Evolutionary conservation across 2,888 invertebrate species (phyloP).

Genomic region (Chelonus formosanus): DNA sequence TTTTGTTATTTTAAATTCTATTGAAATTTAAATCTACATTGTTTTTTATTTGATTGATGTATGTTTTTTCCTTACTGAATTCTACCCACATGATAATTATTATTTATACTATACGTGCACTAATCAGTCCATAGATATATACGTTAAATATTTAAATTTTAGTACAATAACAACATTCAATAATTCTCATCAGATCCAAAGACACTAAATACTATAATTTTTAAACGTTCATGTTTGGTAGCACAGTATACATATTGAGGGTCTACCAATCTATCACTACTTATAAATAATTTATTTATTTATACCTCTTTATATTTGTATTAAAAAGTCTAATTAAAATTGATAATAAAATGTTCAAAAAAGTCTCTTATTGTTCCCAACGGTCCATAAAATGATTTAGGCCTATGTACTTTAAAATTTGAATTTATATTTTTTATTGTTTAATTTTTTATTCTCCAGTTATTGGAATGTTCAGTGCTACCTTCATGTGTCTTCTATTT

Average conservation of each 20-base stretch:
- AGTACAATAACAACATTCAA: constrained; percentile 25
- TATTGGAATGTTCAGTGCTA: constrained; percentile 37
- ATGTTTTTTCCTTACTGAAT: not conserved
- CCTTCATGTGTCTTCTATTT: not conserved
- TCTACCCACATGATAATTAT: not conserved
- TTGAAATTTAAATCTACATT: too few species aligned
- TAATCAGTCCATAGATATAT: constrained; percentile 18
- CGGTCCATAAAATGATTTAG: constrained; percentile 11
- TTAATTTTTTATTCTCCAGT: not conserved
- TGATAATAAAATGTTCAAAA: constrained; percentile 17
- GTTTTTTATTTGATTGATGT: too few species aligned
- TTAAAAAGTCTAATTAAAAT: constrained; percentile 5
- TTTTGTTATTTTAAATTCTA: too few species aligned
- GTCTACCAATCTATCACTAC: too few species aligned
- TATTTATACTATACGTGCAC: constrained; percentile 11
- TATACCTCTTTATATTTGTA: not conserved
- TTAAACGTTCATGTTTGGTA: not conserved
- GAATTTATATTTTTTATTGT: not conserved
- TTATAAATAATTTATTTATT: too few species aligned
- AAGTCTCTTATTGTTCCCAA: constrained; percentile 9
- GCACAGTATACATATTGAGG: not conserved
- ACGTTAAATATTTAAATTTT: constrained; percentile 12
- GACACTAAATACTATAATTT: not conserved
- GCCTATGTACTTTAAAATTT: not conserved
- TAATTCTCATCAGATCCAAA: constrained; percentile 5